Evolutionary conservation across 1,140 invertebrate species (phyloP), one percentile per base, ranked within the genome.

Genomic region (Drosophila nebulosa): DNA sequence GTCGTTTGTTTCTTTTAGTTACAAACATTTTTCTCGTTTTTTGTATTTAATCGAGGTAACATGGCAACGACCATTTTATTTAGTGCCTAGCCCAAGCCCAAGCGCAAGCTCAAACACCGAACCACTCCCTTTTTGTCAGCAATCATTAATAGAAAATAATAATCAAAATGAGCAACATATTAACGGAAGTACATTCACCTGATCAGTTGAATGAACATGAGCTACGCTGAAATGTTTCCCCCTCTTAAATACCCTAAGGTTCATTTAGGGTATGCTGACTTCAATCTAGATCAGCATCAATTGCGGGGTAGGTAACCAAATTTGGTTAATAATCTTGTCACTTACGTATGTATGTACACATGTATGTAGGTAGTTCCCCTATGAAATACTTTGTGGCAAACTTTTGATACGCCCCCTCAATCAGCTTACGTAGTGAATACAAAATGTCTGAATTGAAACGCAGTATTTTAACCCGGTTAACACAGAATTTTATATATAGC

Each of bases 101-200:
- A 53, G 2, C 24, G 4, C 24, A 2, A 24, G 7, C 30, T 10
- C 1, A 12, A 10, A 12, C 30, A 9, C 10, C 30, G 10, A 59
- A 26, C 76, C 80, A 85, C 83, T 81, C 83, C 81, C 80, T 86
- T 80, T 64, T 32, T 32, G 30, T 32, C 22, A 46, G 55, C 36
- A 27, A 36, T 32, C 36, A 65, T 30, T 46, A 60, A 72, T 24
- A 39, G 42, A 50, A 42, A 55, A 42, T 58, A 60, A 56, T 57
- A 64, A 63, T 27, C 59, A 61, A 61, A 68, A 58, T 59, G 55
- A 86, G 74, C 66, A 67, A 74, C 59, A 75, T 86, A 83, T 79
- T 63, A 86, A 71, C 81, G 83, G 84, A 88, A 88, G 83, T 89
- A 88, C 83, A 79, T 88, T 88, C 83, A 88, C 84, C 83, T 88